Evolutionary conservation across 2,888 invertebrate genomes (phyloP).

Genomic region (Drosophila vallismaia): DNA sequence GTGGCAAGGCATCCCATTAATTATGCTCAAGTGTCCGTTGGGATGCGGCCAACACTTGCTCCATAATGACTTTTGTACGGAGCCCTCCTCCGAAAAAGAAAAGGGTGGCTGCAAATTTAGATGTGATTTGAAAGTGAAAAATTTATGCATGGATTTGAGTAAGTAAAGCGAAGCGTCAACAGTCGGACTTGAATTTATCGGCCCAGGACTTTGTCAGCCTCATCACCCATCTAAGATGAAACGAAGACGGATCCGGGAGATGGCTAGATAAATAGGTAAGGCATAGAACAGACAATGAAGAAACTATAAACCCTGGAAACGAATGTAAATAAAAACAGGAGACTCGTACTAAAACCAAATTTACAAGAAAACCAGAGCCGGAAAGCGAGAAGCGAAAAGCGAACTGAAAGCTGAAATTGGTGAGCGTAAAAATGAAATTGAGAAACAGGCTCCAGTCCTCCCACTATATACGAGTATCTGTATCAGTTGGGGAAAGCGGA

Average conservation of each 20-base stretch:
- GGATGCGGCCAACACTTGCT: slow-evolving; percentile 79
- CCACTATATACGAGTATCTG: background rate
- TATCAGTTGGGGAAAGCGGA: background rate
- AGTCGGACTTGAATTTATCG: slow-evolving; percentile 64
- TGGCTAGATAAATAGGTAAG: slow-evolving; percentile 13
- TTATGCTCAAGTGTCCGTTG: slow-evolving; percentile 79
- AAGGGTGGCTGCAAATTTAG: slow-evolving; percentile 28
- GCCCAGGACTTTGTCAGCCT: slow-evolving; percentile 77
- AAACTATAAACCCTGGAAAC: slow-evolving; percentile 17
- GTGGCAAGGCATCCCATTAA: slow-evolving; percentile 66
- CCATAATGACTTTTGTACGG: slow-evolving; percentile 75
- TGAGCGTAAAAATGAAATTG: slow-evolving; percentile 66
- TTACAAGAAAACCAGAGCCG: slow-evolving; percentile 29
- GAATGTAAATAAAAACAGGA: slow-evolving; percentile 47
- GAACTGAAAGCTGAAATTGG: slow-evolving; percentile 60
- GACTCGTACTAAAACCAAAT: slow-evolving; percentile 21
- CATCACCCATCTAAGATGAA: slow-evolving; percentile 52
- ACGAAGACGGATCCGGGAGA: background rate
- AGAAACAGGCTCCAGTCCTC: slow-evolving; percentile 58
- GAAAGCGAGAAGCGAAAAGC: slow-evolving; percentile 17
- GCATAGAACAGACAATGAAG: slow-evolving; percentile 24
- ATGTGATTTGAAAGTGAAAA: slow-evolving; percentile 62
- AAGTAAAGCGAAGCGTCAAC: slow-evolving; percentile 20
- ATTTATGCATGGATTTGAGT: slow-evolving; percentile 54
- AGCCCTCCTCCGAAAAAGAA: slow-evolving; percentile 15